Evolutionary conservation across 2,888 invertebrate species (phyloP).

Genomic region (Endomychus coccineus): DNA sequence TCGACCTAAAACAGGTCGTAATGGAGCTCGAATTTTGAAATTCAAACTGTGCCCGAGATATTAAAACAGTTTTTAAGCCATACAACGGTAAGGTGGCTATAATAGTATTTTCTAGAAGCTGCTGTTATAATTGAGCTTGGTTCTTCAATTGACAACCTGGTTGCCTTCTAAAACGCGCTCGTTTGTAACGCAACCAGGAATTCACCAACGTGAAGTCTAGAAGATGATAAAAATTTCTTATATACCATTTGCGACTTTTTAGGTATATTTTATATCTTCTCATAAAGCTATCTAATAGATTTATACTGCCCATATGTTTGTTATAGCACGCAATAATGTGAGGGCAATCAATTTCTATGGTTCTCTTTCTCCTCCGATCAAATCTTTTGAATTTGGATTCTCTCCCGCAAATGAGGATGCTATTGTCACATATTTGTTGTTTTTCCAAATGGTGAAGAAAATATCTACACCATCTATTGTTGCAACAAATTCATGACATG

Average conservation of each 20-base stretch:
- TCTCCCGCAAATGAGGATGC: conserved; percentile 12
- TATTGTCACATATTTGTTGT: conserved; percentile 12
- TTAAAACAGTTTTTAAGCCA: too few species aligned
- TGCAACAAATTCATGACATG: conserved; percentile 20
- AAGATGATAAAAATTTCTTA: conserved; percentile 20
- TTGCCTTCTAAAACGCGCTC: too few species aligned
- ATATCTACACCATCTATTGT: conserved; percentile 12
- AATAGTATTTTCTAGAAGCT: too few species aligned
- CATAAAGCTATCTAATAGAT: conserved; percentile 17
- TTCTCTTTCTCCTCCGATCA: conserved; percentile 6
- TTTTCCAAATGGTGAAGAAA: conserved; percentile 8
- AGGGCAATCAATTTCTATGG: conserved; percentile 11
- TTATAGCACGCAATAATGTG: conserved; percentile 10
- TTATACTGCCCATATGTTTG: conserved; percentile 19
- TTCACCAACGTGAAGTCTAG: conserved; percentile 19
- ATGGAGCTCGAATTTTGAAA: too few species aligned
- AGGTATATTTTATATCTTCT: conserved; percentile 16
- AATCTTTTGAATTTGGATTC: conserved; percentile 10
- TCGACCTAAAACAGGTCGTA: too few species aligned
- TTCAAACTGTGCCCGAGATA: too few species aligned
- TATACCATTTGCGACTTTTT: conserved; percentile 19
- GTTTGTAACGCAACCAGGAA: too few species aligned
- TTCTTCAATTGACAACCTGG: too few species aligned
- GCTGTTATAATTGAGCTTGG: too few species aligned
- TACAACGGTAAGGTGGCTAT: too few species aligned